Evolutionary conservation across 1,140 invertebrate species (phyloP).

Genomic region (Dufourea novaeangliae): DNA sequence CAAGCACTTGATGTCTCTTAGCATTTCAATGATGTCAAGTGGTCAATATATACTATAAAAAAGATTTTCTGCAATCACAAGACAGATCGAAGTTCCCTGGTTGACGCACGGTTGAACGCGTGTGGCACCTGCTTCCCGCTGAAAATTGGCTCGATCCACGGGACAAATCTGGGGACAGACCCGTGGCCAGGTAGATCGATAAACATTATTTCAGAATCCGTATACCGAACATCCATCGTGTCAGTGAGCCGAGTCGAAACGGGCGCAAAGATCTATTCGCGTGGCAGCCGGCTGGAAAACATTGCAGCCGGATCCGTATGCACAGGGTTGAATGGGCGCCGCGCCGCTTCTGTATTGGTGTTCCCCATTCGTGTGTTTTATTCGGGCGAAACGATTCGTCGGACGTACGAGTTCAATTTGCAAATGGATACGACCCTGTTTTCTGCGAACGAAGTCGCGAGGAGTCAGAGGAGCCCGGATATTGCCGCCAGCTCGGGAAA

Average conservation of each 20-base stretch:
- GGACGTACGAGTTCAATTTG: slow-evolving; percentile 50
- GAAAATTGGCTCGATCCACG: neutral
- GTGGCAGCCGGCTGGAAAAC: neutral
- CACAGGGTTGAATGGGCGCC: neutral
- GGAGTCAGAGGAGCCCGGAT: neutral
- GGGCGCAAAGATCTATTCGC: slow-evolving; percentile 27
- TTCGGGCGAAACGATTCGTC: neutral
- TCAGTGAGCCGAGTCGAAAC: neutral
- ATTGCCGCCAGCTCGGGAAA: neutral
- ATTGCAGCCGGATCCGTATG: neutral
- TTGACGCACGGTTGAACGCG: too few relatives aligned
- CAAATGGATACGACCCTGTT: slow-evolving; percentile 53
- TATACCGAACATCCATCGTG: neutral
- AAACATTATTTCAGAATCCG: slow-evolving; percentile 24
- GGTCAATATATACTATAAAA: too few relatives aligned
- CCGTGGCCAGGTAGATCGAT: neutral
- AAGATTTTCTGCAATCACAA: too few relatives aligned
- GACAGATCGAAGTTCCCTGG: too few relatives aligned
- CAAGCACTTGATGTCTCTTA: too few relatives aligned
- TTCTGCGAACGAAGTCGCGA: neutral
- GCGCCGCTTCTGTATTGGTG: too few relatives aligned
- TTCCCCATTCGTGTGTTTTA: neutral
- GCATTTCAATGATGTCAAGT: too few relatives aligned
- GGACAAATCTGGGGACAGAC: neutral
- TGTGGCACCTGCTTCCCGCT: neutral